Percentiles rank a stretch among this genome's conserved stretches.
Conservation (phyloP, 64 coral and sea anemone species). For the Montipora foliosa region DNA sequence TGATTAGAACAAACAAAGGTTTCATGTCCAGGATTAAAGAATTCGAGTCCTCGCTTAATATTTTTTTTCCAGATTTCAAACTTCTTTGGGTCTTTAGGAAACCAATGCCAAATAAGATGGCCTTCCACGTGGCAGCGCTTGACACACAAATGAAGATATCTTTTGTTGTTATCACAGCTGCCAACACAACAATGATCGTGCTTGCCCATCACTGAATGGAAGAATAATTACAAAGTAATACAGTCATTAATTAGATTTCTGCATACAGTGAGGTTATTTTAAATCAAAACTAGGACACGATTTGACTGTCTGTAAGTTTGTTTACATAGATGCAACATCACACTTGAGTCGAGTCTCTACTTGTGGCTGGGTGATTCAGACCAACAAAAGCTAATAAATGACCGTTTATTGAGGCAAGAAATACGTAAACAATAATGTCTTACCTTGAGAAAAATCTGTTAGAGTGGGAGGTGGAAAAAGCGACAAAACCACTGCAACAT, state of each 20-base stretch:
- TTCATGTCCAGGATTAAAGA: conserved; percentile 43
- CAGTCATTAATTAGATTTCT: conserved; percentile 6
- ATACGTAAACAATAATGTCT: conserved; percentile 4
- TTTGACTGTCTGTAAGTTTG: background rate
- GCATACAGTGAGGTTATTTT: background rate
- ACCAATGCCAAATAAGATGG: conserved; percentile 36
- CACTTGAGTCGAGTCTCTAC: background rate
- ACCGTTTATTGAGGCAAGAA: conserved; percentile 4
- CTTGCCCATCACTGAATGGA: conserved; percentile 5
- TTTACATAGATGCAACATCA: background rate
- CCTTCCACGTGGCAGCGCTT: conserved; percentile 18
- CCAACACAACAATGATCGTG: conserved; percentile 49
- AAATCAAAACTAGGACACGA: conserved; percentile 8
- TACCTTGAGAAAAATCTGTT: conserved; percentile 3
- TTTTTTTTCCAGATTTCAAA: conserved; percentile 46
- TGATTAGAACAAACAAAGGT: conserved; percentile 70
- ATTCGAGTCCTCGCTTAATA: conserved; percentile 41
- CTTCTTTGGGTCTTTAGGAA: conserved; percentile 41
- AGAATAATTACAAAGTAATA: conserved; percentile 21
- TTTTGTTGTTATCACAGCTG: conserved; percentile 20
- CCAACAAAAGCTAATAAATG: conserved; percentile 9
- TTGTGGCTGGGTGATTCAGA: background rate
- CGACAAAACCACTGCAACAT: background rate
- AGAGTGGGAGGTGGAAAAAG: background rate
- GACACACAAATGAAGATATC: conserved; percentile 9